Conservation (phyloP, 2,888 invertebrate genomes). For the Lacanobia oleracea region DNA sequence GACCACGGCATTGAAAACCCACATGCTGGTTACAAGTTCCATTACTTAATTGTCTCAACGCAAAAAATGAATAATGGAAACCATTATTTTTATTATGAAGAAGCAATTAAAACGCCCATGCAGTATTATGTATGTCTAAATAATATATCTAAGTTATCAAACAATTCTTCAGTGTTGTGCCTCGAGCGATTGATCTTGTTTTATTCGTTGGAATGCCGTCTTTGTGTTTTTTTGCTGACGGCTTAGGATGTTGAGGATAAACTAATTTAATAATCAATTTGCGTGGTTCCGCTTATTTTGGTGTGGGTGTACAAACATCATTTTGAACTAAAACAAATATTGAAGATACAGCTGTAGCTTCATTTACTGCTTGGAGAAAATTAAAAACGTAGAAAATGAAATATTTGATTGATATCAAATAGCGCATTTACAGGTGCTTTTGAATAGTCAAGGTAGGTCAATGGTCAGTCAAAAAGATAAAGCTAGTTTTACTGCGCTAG, state of each 20-base stretch:
- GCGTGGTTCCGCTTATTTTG: slow-evolving; percentile 1
- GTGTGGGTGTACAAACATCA: slow-evolving; percentile 3
- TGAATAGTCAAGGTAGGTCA: too few relatives aligned
- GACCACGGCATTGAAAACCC: slow-evolving; percentile 57
- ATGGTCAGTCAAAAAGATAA: too few relatives aligned
- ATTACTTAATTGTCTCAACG: slow-evolving; percentile 50
- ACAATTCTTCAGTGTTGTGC: slow-evolving; percentile 28
- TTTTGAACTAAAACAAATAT: slow-evolving; percentile 10
- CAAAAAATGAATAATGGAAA: slow-evolving; percentile 58
- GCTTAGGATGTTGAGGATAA: slow-evolving; percentile 13
- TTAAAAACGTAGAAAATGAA: too few relatives aligned
- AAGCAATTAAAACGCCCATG: slow-evolving; percentile 61
- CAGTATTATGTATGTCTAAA: slow-evolving; percentile 28
- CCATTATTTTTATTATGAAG: slow-evolving; percentile 52
- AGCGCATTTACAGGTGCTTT: too few relatives aligned
- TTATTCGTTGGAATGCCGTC: slow-evolving; percentile 27
- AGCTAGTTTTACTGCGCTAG: too few relatives aligned
- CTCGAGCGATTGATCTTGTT: slow-evolving; percentile 35
- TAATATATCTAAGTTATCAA: slow-evolving; percentile 35
- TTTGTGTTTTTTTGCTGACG: slow-evolving; percentile 16
- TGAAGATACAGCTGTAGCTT: not conserved
- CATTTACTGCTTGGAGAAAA: too few relatives aligned
- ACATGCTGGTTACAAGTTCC: slow-evolving; percentile 41
- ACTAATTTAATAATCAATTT: slow-evolving; percentile 21
- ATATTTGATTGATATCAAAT: too few relatives aligned